phyloP scores from a whole-genome alignment of 2,113 vertebrate species.

The Hypanus sabinus region DNA sequence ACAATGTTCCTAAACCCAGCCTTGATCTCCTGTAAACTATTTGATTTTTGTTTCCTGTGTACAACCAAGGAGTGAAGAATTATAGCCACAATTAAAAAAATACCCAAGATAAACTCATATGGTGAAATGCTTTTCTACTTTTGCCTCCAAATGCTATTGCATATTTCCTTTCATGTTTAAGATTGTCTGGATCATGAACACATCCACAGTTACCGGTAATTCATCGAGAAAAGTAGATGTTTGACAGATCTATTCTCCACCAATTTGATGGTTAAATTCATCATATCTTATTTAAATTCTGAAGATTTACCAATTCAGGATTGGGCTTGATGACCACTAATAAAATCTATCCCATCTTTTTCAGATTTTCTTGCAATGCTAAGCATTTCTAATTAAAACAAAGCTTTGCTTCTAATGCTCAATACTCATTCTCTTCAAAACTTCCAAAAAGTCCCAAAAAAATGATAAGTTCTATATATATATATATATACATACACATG shows the following conservation, averaged over 20 bases:
- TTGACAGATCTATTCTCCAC: not conserved
- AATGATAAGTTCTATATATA: no score
- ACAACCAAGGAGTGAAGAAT: not conserved
- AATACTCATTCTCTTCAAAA: not conserved
- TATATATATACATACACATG: no score
- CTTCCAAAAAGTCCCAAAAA: not conserved
- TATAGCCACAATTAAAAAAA: not conserved
- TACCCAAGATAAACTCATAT: not conserved
- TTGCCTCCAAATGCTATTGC: not conserved
- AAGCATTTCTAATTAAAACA: not conserved
- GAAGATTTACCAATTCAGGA: not conserved
- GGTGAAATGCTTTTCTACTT: not conserved
- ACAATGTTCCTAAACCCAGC: not conserved
- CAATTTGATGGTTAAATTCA: not conserved
- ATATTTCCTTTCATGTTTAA: not conserved
- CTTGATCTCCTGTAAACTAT: not conserved
- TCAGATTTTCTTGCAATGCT: not conserved
- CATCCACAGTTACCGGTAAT: not conserved
- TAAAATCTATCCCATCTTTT: not conserved
- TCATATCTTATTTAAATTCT: not conserved
- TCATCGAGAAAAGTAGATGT: not conserved
- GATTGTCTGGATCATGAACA: not conserved
- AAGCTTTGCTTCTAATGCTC: not conserved
- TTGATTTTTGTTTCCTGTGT: not conserved
- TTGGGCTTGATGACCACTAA: not conserved